Base-by-base conservation (phyloP, 2,797 vertebrate genomes). In the Notolabrus celidotus region DNA sequence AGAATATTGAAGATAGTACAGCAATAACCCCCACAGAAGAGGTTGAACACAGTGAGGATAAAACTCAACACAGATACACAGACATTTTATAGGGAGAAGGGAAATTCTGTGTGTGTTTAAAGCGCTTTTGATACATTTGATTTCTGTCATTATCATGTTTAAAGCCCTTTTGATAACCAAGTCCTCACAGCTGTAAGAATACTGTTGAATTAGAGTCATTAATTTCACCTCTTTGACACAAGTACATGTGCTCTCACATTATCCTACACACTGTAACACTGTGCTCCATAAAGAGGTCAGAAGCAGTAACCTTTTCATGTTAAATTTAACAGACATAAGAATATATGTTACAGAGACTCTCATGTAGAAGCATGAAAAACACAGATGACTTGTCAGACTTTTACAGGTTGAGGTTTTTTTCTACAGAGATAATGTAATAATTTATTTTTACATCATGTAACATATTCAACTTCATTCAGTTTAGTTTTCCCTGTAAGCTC, bases 1-100 rank as follows among this genome's bases (percentile, higher is more conserved):
- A 72, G 34, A 60, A 74, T 63, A 36, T 27, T 67, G 55, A 77
- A 77, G 57, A 65, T 54, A 51, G 49, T 17, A 23, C 19, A 52
- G 52, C 10, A 64, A 58, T 39, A 60, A 39, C 17, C 20, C 50
- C 11, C 73, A 65, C 31, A 71, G 61, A 56, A 53, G 49, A 47
- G 14, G 22, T 23, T 25, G 23, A 70, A 64, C 25, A 65, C 20
- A 34, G 36, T 38, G 27, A 53, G 64, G 54, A 63, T 60, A 62
- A 73, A 71, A 45, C 22, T 31, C 10, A 41, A 38, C 31, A 67
- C 69, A 34, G 17, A 42, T 29, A 47, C 15, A 38, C 36, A 9
- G 8, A 20, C 25, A 56, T 43, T 39, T 51, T 14, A 7, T 4
- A 20, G 10, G 7, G 5, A 29, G 50, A 0, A 34, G 2, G 10